Evolutionary conservation across 1,140 invertebrate species (phyloP), one percentile per base, ranked within the genome.

Genomic region (Callitettix versicolor): DNA sequence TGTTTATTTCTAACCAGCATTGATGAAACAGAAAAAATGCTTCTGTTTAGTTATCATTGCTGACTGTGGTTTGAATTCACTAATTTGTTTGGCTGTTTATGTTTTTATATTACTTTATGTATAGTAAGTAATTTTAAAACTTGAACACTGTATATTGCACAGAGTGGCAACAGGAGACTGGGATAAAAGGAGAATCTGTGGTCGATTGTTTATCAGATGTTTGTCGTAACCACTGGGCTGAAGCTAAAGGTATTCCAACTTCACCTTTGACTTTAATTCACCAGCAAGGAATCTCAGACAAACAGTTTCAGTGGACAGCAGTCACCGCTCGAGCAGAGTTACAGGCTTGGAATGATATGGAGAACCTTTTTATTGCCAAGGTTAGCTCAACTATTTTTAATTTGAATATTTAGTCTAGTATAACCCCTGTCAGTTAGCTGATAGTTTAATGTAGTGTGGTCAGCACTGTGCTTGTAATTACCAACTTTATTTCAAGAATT

Each of bases 331-430:
- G 67, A 63, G 69, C 72, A 18, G 64, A 69, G 36, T 36, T 62
- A 12, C 73, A 68, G 60, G 71, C 66, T 49, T 82, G 77, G 79
- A 69, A 71, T 0, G 75, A 80, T 46, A 71, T 83, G 42, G 76
- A 81, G 60, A 61, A 58, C 57, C 64, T 82, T 18, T 69, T 81
- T 15, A 67, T 74, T 46, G 73, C 74, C 38, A 83, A 81, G 68
- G 79, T 79, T 64, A 26, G 33, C 18, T 51, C 26, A 30, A 9
- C 26, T 4, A 30, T 30, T 30, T 4, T 30, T 30, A 18, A 20
- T 14, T n/a, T 30, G 3, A 15, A 34, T 30, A 11, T 20, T 50
- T n/a, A 30, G 20, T 14, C 3, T 56, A 5, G 14, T 49, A 41
- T 38, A 36, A 21, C 15, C 46, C 21, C 18, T 40, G 15, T 18